Evolutionary conservation across 1,140 invertebrate genomes (phyloP).

Genomic region (Eumaeus atala): DNA sequence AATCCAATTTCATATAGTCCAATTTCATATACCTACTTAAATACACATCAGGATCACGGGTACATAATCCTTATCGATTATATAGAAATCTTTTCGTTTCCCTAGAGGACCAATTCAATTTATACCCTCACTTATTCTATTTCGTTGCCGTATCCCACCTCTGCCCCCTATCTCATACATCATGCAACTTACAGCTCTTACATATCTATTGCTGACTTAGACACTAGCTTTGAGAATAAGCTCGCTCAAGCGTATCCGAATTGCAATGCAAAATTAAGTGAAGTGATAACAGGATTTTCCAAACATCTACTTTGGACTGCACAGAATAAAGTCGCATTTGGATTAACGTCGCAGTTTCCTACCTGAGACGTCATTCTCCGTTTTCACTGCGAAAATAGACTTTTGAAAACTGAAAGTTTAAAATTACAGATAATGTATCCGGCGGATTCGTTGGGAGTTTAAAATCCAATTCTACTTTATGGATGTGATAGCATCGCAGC

Average conservation of each 20-base stretch:
- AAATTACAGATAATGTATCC: conserved; percentile 18
- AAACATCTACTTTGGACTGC: neutral
- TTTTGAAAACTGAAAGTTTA: conserved; percentile 21
- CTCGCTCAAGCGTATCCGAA: conserved; percentile 22
- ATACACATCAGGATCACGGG: too few relatives aligned
- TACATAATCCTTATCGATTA: too few relatives aligned
- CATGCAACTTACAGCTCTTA: conserved; percentile 11
- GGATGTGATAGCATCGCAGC: too few relatives aligned
- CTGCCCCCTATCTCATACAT: neutral
- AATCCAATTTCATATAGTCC: too few relatives aligned
- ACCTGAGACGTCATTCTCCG: conserved; percentile 12
- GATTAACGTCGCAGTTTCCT: neutral
- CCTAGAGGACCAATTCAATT: conserved; percentile 2
- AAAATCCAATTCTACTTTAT: too few relatives aligned
- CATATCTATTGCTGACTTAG: conserved; percentile 19
- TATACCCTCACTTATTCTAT: conserved; percentile 3
- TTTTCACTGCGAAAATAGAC: conserved; percentile 19
- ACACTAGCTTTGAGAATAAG: conserved; percentile 24
- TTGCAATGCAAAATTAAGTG: conserved; percentile 25
- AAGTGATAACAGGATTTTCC: neutral
- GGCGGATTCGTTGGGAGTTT: neutral
- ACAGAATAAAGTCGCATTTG: conserved; percentile 2
- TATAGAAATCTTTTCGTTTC: too few relatives aligned
- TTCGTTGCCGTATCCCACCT: neutral
- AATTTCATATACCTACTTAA: too few relatives aligned